These are phyloP conservation scores for Triplophysa dalaica DNA, from an alignment of 2,113 vertebrate genomes.

Conservation along the genomic window DNA sequence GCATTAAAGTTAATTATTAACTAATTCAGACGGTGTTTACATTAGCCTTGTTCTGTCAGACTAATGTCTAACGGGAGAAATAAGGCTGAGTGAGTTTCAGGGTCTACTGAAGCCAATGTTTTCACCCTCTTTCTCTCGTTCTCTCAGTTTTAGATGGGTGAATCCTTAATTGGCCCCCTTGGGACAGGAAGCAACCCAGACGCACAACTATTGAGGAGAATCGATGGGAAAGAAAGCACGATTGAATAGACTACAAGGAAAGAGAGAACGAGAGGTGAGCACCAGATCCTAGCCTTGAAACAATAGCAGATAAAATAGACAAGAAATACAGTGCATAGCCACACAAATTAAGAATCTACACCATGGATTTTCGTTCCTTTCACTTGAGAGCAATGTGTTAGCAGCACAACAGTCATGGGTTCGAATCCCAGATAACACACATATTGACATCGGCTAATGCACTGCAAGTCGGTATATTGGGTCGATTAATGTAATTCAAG, in stretches of 20 bases:
- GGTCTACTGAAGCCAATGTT: conserved; percentile 28
- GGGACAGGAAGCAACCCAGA: conserved; percentile 46
- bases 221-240: conserved; percentile 27
- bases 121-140: background rate
- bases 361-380: background rate
- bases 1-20: conserved; percentile 28
- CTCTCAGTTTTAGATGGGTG: conserved; percentile 28
- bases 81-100: conserved; percentile 35
- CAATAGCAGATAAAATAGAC: conserved; percentile 39
- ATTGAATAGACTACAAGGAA: background rate
- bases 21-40: conserved; percentile 35
- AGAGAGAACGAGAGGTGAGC: conserved; percentile 36
- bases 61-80: conserved; percentile 46
- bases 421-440: too few relatives aligned
- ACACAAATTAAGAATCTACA: background rate
- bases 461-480: too few relatives aligned
- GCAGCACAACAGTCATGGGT: too few relatives aligned
- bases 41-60: conserved; percentile 25
- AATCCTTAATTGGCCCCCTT: conserved; percentile 41
- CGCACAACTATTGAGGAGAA: conserved; percentile 31
- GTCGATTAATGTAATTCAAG: background rate
- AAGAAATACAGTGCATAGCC: background rate
- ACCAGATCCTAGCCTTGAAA: conserved; percentile 38
- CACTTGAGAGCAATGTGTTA: too few relatives aligned
- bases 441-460: too few relatives aligned